Base-by-base conservation (phyloP, 2,888 invertebrate species). In the Deilephila porcellus region DNA sequence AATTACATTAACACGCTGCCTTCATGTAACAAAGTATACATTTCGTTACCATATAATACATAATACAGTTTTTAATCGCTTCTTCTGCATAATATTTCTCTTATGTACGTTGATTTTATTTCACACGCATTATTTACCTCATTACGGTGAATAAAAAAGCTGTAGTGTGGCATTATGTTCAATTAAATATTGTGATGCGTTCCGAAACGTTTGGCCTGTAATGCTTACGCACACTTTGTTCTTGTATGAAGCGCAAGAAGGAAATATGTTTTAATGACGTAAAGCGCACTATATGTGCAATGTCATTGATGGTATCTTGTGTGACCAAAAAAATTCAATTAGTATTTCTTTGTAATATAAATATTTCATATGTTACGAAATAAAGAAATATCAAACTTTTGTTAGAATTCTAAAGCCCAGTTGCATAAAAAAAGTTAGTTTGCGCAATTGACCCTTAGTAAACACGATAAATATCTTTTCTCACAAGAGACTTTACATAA, bases 191-290 rank as follows among this genome's bases (percentile, higher is more conserved):
- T 29, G 32, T 32, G 29, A 60, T 17, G 25, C 17, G 60, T 60
- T 60, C 60, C 60, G 60, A 60, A 60, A 60, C 29, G 29, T 60
- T 60, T 60, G 60, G 60, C 60, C 29, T 1, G 60, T 60, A 29
- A 60, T 60, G 29, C 17, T 8, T 60, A 25, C 11, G 45, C 11
- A 14, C 14, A 14, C 2, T 11, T 45, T 14, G 37, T 37, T 32
- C 3, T 32, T 37, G 60, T 60, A 20, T 60, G 25, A 11, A 11
- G 20, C 60, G 60, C 19, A 60, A 60, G 60, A 60, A 60, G n/a
- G 60, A 25, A 60, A 25, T 60, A 45, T 11, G 3, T 45, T 8
- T 8, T 37, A 8, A 45, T 1, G 3, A 32, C 3, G 45, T 45
- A 1, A 45, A 45, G 45, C 3, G 11, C 14, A 14, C 0, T 45